Evolutionary conservation across 2,888 invertebrate genomes (phyloP).

Genomic region (Phlogophora meticulosa): DNA sequence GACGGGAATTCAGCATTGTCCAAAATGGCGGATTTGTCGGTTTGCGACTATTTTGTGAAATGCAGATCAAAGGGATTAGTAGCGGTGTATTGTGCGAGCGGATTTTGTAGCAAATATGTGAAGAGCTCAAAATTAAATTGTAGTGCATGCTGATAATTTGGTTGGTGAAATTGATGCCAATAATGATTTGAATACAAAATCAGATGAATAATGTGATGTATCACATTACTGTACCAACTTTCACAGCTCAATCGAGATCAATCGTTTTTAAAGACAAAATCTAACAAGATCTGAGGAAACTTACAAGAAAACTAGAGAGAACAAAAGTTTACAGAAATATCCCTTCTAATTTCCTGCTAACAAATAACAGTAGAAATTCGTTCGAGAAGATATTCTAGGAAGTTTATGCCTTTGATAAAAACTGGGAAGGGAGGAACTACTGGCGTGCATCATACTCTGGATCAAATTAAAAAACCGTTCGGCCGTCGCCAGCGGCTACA

Average conservation of each 20-base stretch:
- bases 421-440: constrained; percentile 35
- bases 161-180: background rate
- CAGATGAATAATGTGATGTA: background rate
- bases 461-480: constrained; percentile 79
- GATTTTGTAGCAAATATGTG: constrained; percentile 17
- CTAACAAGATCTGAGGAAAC: background rate
- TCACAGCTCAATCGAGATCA: background rate
- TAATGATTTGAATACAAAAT: background rate
- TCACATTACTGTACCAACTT: background rate
- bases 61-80: constrained; percentile 36
- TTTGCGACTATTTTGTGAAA: constrained; percentile 29
- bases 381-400: constrained; percentile 26
- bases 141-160: background rate
- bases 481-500: constrained; percentile 69
- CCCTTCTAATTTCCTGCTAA: background rate
- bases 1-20: constrained; percentile 14
- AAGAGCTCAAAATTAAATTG: constrained; percentile 10
- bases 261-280: background rate
- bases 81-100: background rate
- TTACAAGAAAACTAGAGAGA: background rate
- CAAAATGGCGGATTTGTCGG: constrained; percentile 20
- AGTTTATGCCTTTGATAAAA: constrained; percentile 48
- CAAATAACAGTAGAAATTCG: constrained; percentile 22
- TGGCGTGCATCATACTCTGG: constrained; percentile 68
- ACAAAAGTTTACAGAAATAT: background rate